Conservation (phyloP, 1,140 invertebrate species). For the Hylaeus anthracinus region DNA sequence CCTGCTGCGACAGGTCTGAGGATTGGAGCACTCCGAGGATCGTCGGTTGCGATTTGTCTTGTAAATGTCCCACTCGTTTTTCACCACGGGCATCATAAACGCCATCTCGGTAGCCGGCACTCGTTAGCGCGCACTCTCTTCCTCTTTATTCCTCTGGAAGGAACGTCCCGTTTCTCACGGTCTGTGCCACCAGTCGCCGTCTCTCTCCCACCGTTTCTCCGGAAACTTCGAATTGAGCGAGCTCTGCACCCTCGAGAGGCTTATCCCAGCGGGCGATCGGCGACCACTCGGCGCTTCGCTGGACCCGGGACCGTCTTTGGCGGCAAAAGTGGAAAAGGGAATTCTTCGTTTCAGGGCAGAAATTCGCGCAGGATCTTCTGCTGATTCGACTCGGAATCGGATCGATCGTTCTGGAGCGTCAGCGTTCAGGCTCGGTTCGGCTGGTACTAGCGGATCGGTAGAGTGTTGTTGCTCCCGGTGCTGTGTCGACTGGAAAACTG, state of each 20-base stretch:
- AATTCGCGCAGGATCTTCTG: not conserved
- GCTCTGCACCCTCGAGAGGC: not conserved
- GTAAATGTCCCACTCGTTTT: conserved; percentile 96
- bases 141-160: conserved; percentile 7
- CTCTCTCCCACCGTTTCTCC: conserved; percentile 26
- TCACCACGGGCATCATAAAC: conserved; percentile 96
- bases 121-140: conserved; percentile 28
- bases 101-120: conserved; percentile 84
- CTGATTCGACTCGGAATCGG: not conserved
- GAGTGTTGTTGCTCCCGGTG: not conserved
- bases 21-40: conserved; percentile 88
- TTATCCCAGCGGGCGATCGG: conserved; percentile 7
- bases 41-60: conserved; percentile 88
- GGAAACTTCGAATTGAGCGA: conserved; percentile 52
- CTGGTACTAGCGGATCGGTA: not conserved
- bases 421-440: not conserved
- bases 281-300: not conserved
- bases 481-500: conserved; percentile 61
- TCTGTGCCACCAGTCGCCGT: conserved; percentile 8
- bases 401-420: conserved; percentile 5
- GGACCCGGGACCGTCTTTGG: not conserved
- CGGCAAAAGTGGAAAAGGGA: too few species aligned
- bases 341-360: too few species aligned
- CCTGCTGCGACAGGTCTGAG: conserved; percentile 84
- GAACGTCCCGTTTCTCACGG: conserved; percentile 29